Evolutionary conservation across 1,140 invertebrate species (phyloP), one percentile per base, ranked within the genome.

Genomic region (Rhagoletis pomonella): DNA sequence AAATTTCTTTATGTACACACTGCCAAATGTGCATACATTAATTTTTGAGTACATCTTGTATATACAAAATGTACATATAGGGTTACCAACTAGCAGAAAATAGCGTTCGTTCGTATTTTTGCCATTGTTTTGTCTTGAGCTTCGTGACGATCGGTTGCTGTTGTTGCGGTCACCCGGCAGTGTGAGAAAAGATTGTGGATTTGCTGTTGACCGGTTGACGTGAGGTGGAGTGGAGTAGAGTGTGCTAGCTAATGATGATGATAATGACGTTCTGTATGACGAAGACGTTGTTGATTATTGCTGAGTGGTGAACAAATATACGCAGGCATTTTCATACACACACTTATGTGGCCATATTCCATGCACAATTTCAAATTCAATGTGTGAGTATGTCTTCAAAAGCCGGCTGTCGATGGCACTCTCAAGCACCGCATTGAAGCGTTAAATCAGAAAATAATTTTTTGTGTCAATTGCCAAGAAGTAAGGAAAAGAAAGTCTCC

Each of bases 91-190:
- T 65, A 4, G 73, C 73, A 81, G 0, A 39, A 55, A 12, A 62
- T 65, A 65, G 42, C 4, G 39, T 29, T 3, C 67, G 67, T 73
- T 73, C 67, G 9, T 67, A 10, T 65, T 67, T 47, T 73, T 50
- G 44, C 69, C 44, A 73, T 73, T 73, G 42, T 73, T 81, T 81
- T 81, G 73, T 58, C 29, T 29, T 81, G 73, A 6, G 50, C 19
- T 81, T 81, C 47, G 47, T 81, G 73, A 81, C 73, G 73, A 81
- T 81, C 50, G 73, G 60, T 62, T 29, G 29, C 14, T 39, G 44
- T 50, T 55, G 73, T 81, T 81, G 73, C 73, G 73, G 73, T 81
- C 73, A 81, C 47, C 73, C 73, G 73, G 73, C 73, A 81, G 73
- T 81, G 73, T 81, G 73, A 81, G 47, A 81, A 81, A 81, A 81